A percentile compares a stretch with the other conserved stretches of the same genome.
phyloP scores from a whole-genome alignment of 2,113 vertebrate species.

The Geothlypis trichas region DNA sequence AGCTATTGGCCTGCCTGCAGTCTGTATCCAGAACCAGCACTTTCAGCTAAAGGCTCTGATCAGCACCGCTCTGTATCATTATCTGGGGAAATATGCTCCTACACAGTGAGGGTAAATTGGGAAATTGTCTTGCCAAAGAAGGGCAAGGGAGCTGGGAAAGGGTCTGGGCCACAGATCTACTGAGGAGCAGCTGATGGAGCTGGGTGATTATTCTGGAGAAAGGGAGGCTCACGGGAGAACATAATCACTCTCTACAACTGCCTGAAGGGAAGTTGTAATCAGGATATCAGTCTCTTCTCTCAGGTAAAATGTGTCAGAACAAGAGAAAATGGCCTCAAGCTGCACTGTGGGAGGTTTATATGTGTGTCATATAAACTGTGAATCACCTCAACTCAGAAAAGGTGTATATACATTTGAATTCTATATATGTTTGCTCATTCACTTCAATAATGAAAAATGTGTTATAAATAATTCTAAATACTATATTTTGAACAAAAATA shows the following conservation, averaged over 20 bases:
- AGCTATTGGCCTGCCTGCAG: neutral
- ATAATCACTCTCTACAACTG: neutral
- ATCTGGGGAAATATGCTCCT: neutral
- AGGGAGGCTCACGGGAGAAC: neutral
- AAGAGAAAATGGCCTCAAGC: neutral
- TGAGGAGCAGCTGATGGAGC: neutral
- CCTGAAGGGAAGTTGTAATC: neutral
- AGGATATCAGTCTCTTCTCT: fast-evolving
- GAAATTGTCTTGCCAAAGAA: neutral
- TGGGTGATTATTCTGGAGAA: neutral
- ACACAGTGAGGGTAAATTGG: neutral
- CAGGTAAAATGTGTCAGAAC: neutral
- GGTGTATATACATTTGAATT: neutral
- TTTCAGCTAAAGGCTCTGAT: neutral
- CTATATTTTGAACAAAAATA: neutral
- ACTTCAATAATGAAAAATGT: neutral
- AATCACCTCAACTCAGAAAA: neutral
- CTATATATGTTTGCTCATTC: neutral
- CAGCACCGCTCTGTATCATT: neutral
- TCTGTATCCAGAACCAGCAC: neutral
- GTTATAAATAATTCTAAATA: neutral
- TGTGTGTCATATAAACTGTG: neutral
- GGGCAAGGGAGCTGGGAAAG: fast-evolving
- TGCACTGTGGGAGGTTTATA: neutral
- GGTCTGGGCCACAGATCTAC: neutral